Evolutionary conservation across 2,888 invertebrate genomes (phyloP).

Genomic region (Thecocarcelia acutangulata): DNA sequence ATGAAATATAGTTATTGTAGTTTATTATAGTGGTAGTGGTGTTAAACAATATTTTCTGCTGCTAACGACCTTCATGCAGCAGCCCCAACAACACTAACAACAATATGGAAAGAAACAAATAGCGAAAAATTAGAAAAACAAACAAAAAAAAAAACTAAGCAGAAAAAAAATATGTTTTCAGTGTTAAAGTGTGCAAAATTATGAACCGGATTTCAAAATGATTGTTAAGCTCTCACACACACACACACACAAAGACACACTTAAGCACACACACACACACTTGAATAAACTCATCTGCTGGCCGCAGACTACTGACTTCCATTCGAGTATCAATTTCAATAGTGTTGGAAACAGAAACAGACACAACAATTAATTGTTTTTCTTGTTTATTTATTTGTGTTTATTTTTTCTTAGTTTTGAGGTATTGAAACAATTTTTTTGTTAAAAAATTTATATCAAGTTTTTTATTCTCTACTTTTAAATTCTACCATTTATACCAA

Average conservation of each 20-base stretch:
- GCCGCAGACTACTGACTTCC: conserved; percentile 3
- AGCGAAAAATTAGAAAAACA: conserved; percentile 8
- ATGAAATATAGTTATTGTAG: too few relatives aligned
- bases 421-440: too few relatives aligned
- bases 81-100: conserved; percentile 34
- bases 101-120: background rate
- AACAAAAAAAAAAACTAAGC: background rate
- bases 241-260: too few relatives aligned
- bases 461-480: too few relatives aligned
- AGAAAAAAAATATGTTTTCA: conserved; percentile 35
- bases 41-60: conserved; percentile 47
- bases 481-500: too few relatives aligned
- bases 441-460: too few relatives aligned
- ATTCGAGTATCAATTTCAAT: conserved; percentile 30
- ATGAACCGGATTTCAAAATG: conserved; percentile 67
- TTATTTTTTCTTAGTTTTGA: too few relatives aligned
- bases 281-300: background rate
- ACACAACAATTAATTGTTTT: too few relatives aligned
- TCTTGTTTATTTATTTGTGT: too few relatives aligned
- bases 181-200: conserved; percentile 48
- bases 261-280: background rate
- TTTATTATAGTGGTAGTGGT: conserved; percentile 12
- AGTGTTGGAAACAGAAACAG: background rate
- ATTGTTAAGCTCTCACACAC: conserved; percentile 7
- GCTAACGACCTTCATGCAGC: conserved; percentile 69